Conservation (phyloP, 1,140 invertebrate genomes). For the Tetragonula clypearis region DNA sequence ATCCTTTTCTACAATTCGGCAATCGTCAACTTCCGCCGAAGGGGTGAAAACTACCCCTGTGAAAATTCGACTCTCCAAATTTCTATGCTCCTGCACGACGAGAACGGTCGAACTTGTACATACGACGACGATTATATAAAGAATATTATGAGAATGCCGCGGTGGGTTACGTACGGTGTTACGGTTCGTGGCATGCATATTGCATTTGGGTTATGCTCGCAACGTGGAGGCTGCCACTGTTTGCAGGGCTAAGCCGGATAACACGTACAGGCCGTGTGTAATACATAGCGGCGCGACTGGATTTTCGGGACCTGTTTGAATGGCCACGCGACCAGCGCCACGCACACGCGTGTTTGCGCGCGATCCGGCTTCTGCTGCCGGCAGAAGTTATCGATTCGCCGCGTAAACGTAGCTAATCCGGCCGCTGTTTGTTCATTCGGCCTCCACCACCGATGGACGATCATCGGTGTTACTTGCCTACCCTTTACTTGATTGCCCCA, state of each 20-base stretch:
- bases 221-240: conserved; percentile 29
- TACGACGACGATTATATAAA: background rate
- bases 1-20: too few relatives aligned
- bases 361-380: too few relatives aligned
- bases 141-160: conserved; percentile 42
- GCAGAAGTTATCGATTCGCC: conserved; percentile 18
- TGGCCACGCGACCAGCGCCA: conserved; percentile 8
- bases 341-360: conserved; percentile 26
- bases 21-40: too few relatives aligned
- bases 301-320: conserved; percentile 66
- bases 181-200: conserved; percentile 62
- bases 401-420: conserved; percentile 39
- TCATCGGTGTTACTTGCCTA: background rate
- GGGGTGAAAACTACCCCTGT: too few relatives aligned
- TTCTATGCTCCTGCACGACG: too few relatives aligned
- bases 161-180: conserved; percentile 27
- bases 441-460: background rate
- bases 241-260: conserved; percentile 55
- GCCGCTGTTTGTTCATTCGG: background rate
- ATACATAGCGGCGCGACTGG: conserved; percentile 64
- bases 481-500: too few relatives aligned
- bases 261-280: conserved; percentile 70
- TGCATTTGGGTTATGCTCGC: conserved; percentile 64
- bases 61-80: too few relatives aligned
- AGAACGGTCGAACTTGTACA: too few relatives aligned